phyloP scores from a whole-genome alignment of 2,113 vertebrate species.

The Actenoides hombroni region DNA sequence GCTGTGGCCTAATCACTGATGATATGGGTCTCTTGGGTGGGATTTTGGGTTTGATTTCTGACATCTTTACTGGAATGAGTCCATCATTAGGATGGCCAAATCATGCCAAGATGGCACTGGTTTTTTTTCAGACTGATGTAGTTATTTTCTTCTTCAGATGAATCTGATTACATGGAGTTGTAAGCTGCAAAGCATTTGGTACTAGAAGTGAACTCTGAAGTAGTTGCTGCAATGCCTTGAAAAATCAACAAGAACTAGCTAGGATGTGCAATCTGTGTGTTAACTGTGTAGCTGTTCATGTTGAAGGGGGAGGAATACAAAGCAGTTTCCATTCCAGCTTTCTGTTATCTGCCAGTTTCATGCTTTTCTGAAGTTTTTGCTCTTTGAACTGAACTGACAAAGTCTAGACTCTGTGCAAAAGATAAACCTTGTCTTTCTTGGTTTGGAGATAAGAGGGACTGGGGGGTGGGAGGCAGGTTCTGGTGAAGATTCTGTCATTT shows the following conservation, averaged over 20 bases:
- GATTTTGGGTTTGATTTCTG: neutral
- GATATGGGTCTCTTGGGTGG: neutral
- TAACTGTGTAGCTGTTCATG: neutral
- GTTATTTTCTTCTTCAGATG: neutral
- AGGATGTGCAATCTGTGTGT: neutral
- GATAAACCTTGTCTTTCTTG: neutral
- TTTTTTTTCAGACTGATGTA: neutral
- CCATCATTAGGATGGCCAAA: neutral
- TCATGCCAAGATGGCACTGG: neutral
- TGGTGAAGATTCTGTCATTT: neutral
- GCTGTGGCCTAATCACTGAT: neutral
- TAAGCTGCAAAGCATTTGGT: neutral
- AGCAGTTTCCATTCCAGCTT: neutral
- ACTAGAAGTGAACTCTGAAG: neutral
- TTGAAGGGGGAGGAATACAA: neutral
- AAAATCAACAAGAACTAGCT: neutral
- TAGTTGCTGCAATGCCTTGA: neutral
- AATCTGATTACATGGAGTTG: neutral
- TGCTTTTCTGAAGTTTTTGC: neutral
- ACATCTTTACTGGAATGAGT: neutral
- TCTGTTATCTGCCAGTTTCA: neutral
- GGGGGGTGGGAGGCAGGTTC: neutral
- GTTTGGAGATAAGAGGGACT: neutral
- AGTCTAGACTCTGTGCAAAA: neutral
- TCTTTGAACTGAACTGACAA: neutral